Evolutionary conservation across 2,797 vertebrate genomes (phyloP), one percentile per base, ranked within the genome.

Genomic region (Oreonectes daqikongensis): DNA sequence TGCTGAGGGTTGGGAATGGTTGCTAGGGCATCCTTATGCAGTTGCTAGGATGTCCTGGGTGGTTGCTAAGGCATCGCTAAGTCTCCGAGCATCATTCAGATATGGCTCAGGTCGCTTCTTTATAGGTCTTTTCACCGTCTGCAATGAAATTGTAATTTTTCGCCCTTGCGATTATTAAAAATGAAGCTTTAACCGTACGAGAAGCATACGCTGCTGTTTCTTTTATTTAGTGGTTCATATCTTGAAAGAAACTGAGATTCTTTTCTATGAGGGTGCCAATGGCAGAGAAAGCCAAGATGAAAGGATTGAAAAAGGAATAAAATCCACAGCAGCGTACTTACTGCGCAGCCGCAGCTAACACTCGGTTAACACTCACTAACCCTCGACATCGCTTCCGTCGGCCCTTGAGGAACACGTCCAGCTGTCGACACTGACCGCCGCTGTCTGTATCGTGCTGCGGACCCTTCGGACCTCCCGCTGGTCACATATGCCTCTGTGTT

Each of bases 401-500:
- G 48, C 8, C 53, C 68, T 65, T 10, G 26, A 52, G 72, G 5
- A 69, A 57, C 48, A 32, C 59, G 20, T 79, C 53, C 72, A 79
- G 38, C 53, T 70, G 59, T 40, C 72, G 22, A 11, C 57, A 42
- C 35, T 32, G 40, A 32, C 69, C 53, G 26, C 22, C 14, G 11
- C 65, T 42, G 53, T 75, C 57, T 26, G 20, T 17, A 9, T 40
- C 72, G 4, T 66, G 50, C 72, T 75, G 72, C 11, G 59, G 40
- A 64, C 69, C 82, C 77, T 74, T 83, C 74, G 80, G 78, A 78
- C 78, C 61, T 44, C 59, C 52, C 12, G 74, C 82, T 83, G 87
- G 44, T 57, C 78, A 48, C 66, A 75, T 60, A 69, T 70, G 72
- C 66, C 46, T 52, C 26, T 24, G 57, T 40, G 69, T 44, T 59